A percentile compares a stretch with the other conserved stretches of the same genome.
phyloP scores from a whole-genome alignment of 2,113 vertebrate genomes.

The Urocolius indicus region DNA sequence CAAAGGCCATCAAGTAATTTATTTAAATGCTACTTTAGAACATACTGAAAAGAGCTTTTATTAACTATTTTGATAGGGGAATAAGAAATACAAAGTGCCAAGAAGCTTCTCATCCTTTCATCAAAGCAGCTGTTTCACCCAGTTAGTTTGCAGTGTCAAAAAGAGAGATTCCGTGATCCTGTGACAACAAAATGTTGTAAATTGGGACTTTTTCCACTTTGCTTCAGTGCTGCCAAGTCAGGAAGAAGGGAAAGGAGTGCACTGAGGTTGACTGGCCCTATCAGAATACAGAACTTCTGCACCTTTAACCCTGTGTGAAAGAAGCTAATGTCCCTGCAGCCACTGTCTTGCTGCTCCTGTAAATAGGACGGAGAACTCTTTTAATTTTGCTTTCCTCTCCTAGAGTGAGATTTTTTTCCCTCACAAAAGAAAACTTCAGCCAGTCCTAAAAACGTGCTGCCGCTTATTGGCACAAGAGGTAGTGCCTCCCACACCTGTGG shows the following conservation, averaged over 20 bases:
- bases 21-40: background rate
- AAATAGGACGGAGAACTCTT: background rate
- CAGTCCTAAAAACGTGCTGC: background rate
- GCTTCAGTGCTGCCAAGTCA: background rate
- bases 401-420: background rate
- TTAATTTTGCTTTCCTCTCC: background rate
- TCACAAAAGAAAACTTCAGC: background rate
- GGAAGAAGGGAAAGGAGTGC: background rate
- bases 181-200: accelerated
- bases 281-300: background rate
- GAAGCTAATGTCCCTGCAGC: accelerated
- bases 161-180: no score
- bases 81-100: background rate
- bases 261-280: accelerated
- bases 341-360: accelerated
- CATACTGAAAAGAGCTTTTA: background rate
- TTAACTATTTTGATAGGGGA: background rate
- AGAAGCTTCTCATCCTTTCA: background rate
- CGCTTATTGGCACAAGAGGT: background rate
- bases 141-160: background rate
- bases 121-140: background rate
- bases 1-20: background rate
- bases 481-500: background rate
- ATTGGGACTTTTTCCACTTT: background rate
- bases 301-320: background rate